A percentile compares a stretch with the other conserved stretches of the same genome.
phyloP scores from a whole-genome alignment of 2,797 vertebrate species.

The Vultur gryphus region DNA sequence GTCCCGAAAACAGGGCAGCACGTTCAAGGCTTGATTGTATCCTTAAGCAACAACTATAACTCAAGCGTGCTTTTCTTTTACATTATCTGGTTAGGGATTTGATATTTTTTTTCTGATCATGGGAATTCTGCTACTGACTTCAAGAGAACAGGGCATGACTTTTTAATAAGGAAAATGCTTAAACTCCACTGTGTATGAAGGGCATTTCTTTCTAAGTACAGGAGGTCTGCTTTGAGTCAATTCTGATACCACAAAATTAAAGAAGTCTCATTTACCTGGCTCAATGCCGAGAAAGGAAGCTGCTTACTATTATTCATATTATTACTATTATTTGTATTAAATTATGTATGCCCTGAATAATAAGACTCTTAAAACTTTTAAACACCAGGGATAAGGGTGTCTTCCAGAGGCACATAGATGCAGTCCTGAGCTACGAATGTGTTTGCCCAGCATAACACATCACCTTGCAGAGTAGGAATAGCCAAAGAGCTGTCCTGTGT shows the following conservation, averaged over 20 bases:
- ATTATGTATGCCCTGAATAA: background rate
- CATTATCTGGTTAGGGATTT: background rate
- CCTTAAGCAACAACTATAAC: background rate
- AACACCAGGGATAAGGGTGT: fast-evolving
- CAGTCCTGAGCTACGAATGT: background rate
- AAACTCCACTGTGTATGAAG: background rate
- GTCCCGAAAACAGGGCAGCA: background rate
- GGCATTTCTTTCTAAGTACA: background rate
- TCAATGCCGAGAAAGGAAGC: background rate
- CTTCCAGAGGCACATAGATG: background rate
- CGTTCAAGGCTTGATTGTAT: background rate
- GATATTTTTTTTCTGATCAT: background rate
- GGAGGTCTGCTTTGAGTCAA: background rate
- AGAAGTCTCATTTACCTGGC: background rate
- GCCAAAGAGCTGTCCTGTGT: fast-evolving
- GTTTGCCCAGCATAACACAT: background rate
- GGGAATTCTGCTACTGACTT: background rate
- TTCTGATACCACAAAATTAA: background rate
- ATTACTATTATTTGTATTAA: background rate
- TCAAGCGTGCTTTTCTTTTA: background rate
- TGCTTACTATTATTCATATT: background rate
- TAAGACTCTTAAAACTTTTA: background rate
- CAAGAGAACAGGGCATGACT: background rate
- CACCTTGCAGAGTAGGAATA: background rate
- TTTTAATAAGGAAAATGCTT: background rate